Percentiles rank a stretch among this genome's conserved stretches.
Conservation (phyloP, 2,797 vertebrate species). For the Ctenochaetus hawaiiensis region DNA sequence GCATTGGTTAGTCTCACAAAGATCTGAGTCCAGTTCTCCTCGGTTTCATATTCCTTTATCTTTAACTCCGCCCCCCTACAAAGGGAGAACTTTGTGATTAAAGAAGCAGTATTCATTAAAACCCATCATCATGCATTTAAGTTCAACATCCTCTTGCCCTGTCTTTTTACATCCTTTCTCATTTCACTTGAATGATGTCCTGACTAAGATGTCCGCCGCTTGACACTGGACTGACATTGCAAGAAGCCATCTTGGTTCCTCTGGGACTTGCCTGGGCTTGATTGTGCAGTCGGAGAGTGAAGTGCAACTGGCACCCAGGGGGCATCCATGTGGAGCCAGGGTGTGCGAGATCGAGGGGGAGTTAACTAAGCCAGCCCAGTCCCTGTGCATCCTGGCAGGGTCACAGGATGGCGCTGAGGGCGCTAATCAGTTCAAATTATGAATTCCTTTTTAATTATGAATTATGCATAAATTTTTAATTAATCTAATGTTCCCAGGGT, state of each 20-base stretch:
- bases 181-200: conserved; percentile 74
- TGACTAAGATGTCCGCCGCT: conserved; percentile 80
- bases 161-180: conserved; percentile 63
- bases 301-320: conserved; percentile 79
- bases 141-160: conserved; percentile 62
- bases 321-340: conserved; percentile 70
- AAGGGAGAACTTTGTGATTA: conserved; percentile 70
- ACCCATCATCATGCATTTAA: conserved; percentile 59
- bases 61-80: conserved; percentile 55
- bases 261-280: conserved; percentile 76
- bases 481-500: conserved; percentile 89
- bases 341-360: conserved; percentile 69
- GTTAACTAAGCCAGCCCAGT: conserved; percentile 81
- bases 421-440: conserved; percentile 89
- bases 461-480: conserved; percentile 92
- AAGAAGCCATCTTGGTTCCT: conserved; percentile 78
- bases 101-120: conserved; percentile 71
- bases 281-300: conserved; percentile 83
- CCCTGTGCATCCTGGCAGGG: conserved; percentile 79
- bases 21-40: conserved; percentile 64
- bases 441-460: conserved; percentile 91
- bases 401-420: conserved; percentile 83
- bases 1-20: conserved; percentile 62
- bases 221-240: conserved; percentile 83
- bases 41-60: conserved; percentile 50